Conservation (phyloP, 2,797 vertebrate species). For the Mionectes olivaceus region DNA sequence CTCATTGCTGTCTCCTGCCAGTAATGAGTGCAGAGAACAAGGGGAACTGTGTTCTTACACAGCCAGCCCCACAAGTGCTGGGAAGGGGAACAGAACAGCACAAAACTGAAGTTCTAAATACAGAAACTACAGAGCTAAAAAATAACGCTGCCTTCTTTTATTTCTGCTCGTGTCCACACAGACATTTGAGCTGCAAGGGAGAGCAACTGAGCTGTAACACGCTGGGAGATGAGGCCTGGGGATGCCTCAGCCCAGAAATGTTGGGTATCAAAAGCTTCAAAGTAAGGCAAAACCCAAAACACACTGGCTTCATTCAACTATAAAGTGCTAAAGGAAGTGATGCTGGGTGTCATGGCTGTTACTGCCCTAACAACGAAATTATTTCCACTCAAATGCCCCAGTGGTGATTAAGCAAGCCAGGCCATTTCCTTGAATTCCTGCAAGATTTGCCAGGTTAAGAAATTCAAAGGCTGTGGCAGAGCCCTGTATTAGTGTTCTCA, state of each 20-base stretch:
- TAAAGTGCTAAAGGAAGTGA: not conserved
- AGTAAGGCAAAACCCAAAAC: not conserved
- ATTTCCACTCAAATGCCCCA: not conserved
- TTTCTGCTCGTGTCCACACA: not conserved
- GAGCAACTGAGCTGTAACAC: not conserved
- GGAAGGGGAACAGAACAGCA: not conserved
- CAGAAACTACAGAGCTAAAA: not conserved
- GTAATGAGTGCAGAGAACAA: not conserved
- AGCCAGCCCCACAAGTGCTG: not conserved
- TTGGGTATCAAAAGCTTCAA: not conserved
- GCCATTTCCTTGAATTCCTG: not conserved
- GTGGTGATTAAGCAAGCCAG: not conserved
- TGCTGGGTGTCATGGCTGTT: not conserved
- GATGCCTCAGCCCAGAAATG: not conserved
- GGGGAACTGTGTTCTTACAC: not conserved
- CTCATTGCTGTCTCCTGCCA: slow-evolving; percentile 40
- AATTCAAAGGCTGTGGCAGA: not conserved
- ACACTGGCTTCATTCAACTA: not conserved
- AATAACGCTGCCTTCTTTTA: not conserved
- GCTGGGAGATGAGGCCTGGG: not conserved
- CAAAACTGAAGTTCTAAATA: not conserved
- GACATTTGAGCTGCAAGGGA: not conserved
- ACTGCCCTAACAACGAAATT: not conserved
- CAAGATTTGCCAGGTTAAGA: not conserved
- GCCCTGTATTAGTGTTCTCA: not conserved